These are phyloP conservation scores for Listronotus bonariensis DNA, from an alignment of 1,140 invertebrate genomes.

Conservation along the genomic window DNA sequence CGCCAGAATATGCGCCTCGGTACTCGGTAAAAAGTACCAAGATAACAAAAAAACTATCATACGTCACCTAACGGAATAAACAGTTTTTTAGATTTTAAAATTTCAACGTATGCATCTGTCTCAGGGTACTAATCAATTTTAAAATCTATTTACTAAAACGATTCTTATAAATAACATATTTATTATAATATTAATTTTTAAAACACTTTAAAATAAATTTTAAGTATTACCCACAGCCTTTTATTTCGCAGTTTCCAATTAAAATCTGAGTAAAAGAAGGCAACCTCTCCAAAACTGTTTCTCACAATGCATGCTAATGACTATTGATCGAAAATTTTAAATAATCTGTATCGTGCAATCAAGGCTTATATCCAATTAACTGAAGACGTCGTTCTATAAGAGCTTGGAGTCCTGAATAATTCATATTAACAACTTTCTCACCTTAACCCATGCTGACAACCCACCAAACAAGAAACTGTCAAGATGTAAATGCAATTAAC, in stretches of 20 bases:
- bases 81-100: too few relatives aligned
- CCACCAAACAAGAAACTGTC: conserved; percentile 52
- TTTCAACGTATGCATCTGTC: too few relatives aligned
- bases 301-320: conserved; percentile 35
- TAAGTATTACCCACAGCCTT: too few relatives aligned
- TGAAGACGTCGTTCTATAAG: conserved; percentile 31
- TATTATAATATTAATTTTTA: too few relatives aligned
- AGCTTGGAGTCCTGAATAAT: conserved; percentile 48
- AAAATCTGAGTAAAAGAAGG: conserved; percentile 20
- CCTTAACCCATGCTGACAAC: conserved; percentile 52
- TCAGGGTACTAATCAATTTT: too few relatives aligned
- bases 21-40: too few relatives aligned
- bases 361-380: conserved; percentile 36
- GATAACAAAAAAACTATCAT: too few relatives aligned
- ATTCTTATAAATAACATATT: too few relatives aligned
- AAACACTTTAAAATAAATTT: too few relatives aligned
- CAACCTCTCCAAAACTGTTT: conserved; percentile 28
- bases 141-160: too few relatives aligned
- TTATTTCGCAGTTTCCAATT: conserved; percentile 30
- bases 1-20: too few relatives aligned
- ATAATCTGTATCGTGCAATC: conserved; percentile 34
- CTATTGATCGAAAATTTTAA: conserved; percentile 34
- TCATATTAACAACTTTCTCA: conserved; percentile 52
- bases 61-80: too few relatives aligned
- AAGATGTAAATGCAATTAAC: conserved; percentile 55